Conservation (phyloP, 2,797 vertebrate genomes). For the Philypnodon macrostomus region DNA sequence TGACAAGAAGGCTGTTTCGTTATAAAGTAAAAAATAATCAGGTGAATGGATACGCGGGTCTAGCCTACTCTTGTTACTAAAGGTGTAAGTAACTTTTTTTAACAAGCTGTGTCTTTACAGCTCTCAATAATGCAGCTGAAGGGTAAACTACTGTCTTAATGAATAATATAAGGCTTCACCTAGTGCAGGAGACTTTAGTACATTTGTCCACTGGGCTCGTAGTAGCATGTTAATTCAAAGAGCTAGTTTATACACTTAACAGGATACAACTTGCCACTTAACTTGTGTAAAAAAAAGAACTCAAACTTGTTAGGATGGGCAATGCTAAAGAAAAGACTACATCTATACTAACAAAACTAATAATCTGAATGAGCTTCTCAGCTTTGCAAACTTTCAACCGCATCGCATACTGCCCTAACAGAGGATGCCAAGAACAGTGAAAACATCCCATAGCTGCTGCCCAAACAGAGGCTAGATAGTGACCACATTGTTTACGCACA, state of each 20-base stretch:
- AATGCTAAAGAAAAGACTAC: neutral
- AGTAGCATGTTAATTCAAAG: neutral
- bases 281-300: no score
- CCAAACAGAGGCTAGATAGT: conserved; percentile 20
- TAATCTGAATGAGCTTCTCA: neutral
- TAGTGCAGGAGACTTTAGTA: conserved; percentile 28
- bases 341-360: neutral
- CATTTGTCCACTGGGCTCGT: conserved; percentile 25
- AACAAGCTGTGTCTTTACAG: conserved; percentile 49
- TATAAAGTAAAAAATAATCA: conserved; percentile 3
- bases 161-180: conserved; percentile 57
- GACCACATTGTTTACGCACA: conserved; percentile 33
- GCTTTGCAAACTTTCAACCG: conserved; percentile 34
- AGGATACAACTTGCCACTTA: neutral
- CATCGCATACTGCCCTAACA: neutral
- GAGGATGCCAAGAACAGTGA: neutral
- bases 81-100: conserved; percentile 53
- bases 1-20: neutral
- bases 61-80: conserved; percentile 12
- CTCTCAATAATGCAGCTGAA: conserved; percentile 61
- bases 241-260: neutral
- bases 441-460: conserved; percentile 3
- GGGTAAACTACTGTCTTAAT: conserved; percentile 51
- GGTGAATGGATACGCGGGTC: neutral
- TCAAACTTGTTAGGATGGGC: neutral